phyloP scores from a whole-genome alignment of 2,113 vertebrate species.

The Casuarius casuarius region DNA sequence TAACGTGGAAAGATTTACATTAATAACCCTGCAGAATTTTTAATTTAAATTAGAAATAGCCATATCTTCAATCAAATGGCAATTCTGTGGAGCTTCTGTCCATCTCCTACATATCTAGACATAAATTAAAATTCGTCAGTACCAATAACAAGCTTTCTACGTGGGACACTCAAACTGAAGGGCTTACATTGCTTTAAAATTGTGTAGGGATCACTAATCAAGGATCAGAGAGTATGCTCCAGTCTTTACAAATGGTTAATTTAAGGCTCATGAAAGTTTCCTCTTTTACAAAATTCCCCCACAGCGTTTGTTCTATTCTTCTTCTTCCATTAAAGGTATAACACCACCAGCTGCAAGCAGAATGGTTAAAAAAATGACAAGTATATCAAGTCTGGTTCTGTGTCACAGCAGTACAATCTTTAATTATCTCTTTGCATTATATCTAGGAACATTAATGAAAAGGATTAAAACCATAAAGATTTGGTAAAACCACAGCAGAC shows the following conservation, averaged over 20 bases:
- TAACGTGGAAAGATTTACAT: background rate
- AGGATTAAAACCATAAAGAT: background rate
- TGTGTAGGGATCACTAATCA: background rate
- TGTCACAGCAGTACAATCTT: background rate
- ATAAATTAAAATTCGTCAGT: background rate
- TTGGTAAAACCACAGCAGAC: background rate
- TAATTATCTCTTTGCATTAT: background rate
- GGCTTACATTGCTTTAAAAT: background rate
- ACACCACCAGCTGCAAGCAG: background rate
- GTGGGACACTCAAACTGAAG: background rate
- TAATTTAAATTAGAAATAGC: background rate
- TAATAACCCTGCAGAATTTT: background rate
- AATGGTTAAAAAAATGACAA: background rate
- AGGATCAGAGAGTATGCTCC: background rate
- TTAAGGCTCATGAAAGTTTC: background rate
- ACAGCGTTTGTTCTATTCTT: background rate
- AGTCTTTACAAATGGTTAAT: background rate
- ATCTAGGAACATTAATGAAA: background rate
- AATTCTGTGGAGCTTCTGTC: background rate
- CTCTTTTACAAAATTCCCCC: background rate
- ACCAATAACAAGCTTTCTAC: background rate
- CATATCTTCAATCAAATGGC: background rate
- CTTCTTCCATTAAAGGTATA: background rate
- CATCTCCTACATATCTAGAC: background rate
- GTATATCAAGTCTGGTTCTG: background rate